phyloP scores from a whole-genome alignment of 1,140 invertebrate genomes.

The Philotrypesis tridentata region DNA sequence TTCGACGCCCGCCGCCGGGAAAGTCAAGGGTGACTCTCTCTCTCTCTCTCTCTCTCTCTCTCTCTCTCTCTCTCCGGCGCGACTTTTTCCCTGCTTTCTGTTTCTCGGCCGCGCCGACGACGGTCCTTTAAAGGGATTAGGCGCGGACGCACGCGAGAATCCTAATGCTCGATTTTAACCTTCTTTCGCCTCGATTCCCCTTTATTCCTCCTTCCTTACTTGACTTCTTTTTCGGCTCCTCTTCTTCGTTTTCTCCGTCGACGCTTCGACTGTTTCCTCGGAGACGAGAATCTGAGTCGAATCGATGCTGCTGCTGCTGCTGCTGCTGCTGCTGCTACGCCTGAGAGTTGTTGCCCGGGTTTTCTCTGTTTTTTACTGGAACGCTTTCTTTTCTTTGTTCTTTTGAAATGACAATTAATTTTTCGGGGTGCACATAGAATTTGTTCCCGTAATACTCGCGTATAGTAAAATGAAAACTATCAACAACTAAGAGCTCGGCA shows the following conservation, averaged over 20 bases:
- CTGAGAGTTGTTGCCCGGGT: neutral
- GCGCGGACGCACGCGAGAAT: slow-evolving; percentile 40
- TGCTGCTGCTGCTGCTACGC: no score
- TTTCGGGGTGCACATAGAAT: no score
- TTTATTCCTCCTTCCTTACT: neutral
- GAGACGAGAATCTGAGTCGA: slow-evolving; percentile 27
- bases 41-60: no score
- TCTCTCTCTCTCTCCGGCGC: slow-evolving; percentile 20
- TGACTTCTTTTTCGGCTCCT: neutral
- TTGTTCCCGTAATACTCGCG: no score
- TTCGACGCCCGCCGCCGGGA: slow-evolving; percentile 6
- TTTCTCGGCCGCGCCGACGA: neutral
- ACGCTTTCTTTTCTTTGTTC: neutral
- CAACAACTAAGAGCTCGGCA: no score
- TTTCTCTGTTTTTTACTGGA: neutral
- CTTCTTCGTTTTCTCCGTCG: neutral
- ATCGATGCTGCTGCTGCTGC: no score
- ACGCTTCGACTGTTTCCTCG: neutral
- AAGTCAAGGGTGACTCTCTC: slow-evolving; percentile 41
- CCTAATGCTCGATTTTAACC: slow-evolving; percentile 44
- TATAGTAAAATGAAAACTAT: no score
- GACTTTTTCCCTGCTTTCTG: slow-evolving; percentile 35
- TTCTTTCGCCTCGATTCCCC: slow-evolving; percentile 2
- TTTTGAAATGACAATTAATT: slow-evolving; percentile 29
- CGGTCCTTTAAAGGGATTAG: slow-evolving; percentile 49